These are phyloP conservation scores for Drosophila suboccidentalis DNA, from an alignment of 2,888 invertebrate genomes.

Conservation along the genomic window DNA sequence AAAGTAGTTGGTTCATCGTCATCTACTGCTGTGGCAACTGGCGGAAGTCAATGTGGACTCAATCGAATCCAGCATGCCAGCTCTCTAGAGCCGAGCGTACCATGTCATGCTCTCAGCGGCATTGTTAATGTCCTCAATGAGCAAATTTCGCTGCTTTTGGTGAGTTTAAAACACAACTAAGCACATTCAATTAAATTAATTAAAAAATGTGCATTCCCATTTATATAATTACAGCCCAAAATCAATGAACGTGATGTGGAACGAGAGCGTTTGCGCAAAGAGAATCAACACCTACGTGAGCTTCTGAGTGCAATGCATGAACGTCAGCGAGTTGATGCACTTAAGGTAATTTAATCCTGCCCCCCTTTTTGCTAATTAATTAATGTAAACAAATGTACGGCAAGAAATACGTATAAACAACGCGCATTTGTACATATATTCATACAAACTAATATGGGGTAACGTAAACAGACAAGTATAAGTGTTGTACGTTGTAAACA, in stretches of 20 bases:
- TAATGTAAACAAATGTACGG: slow-evolving; percentile 12
- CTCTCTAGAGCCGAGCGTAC: slow-evolving; percentile 87
- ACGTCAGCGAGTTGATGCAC: slow-evolving; percentile 85
- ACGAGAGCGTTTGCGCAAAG: slow-evolving; percentile 90
- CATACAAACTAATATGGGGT: slow-evolving; percentile 11
- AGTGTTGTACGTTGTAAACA: slow-evolving; percentile 21
- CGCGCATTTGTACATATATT: slow-evolving; percentile 1
- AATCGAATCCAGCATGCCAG: slow-evolving; percentile 85
- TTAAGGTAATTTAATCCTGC: slow-evolving; percentile 71
- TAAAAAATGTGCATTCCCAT: slow-evolving; percentile 5
- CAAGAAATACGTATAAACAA: slow-evolving; percentile 5
- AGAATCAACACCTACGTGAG: slow-evolving; percentile 90
- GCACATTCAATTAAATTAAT: neutral
- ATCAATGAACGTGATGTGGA: slow-evolving; percentile 92
- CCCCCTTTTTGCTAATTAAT: slow-evolving; percentile 24
- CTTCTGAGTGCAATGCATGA: slow-evolving; percentile 89
- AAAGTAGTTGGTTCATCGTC: slow-evolving; percentile 31
- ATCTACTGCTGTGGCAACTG: slow-evolving; percentile 1
- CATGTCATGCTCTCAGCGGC: slow-evolving; percentile 88
- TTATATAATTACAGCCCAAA: slow-evolving; percentile 87
- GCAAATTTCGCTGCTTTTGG: slow-evolving; percentile 90
- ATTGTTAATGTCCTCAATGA: slow-evolving; percentile 89
- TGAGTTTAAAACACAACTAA: slow-evolving; percentile 73
- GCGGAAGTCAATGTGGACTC: slow-evolving; percentile 78
- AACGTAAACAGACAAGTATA: slow-evolving; percentile 8